Conservation (phyloP, 1,140 invertebrate species). For the fruit fly (Drosophila melanogaster) region Release_6_plus_ISO1_MT NT_033777.3:28865501-28866000, state of each 20-base stretch:
- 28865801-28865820: slow-evolving; percentile 93
- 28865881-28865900: neutral
- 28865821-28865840: slow-evolving; percentile 96
- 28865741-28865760: slow-evolving; percentile 91
- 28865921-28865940: slow-evolving; percentile 81
- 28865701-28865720: slow-evolving; percentile 96
- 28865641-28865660: slow-evolving; percentile 92
- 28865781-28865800: slow-evolving; percentile 97
- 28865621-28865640: slow-evolving; percentile 93
- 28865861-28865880: slow-evolving; percentile 88
- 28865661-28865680: slow-evolving; percentile 92
- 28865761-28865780: slow-evolving; percentile 97
- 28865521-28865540: slow-evolving; percentile 95
- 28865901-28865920: slow-evolving; percentile 5
- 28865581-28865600: slow-evolving; percentile 96
- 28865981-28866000: slow-evolving; percentile 95
- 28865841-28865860: slow-evolving; percentile 99
- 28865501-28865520: slow-evolving; percentile 92
- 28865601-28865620: slow-evolving; percentile 94
- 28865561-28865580: slow-evolving; percentile 86
- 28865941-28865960: slow-evolving; percentile 94
- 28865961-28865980: slow-evolving; percentile 96
- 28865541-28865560: slow-evolving; percentile 93
- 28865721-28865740: slow-evolving; percentile 97
- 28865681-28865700: slow-evolving; percentile 95